Conservation (phyloP, 1,140 invertebrate species). For the Asobara japonica region DNA sequence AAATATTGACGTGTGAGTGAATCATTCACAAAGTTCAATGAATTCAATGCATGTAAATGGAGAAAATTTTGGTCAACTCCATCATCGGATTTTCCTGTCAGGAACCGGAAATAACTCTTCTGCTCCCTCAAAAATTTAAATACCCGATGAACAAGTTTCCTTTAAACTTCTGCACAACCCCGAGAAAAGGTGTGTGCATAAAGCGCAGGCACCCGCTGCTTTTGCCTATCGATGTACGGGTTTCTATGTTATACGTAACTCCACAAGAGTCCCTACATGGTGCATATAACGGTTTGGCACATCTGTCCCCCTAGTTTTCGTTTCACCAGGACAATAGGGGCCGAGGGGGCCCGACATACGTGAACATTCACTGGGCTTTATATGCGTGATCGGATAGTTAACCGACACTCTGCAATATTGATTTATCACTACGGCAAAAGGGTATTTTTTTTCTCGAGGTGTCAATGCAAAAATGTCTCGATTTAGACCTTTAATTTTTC, state of each 20-base stretch:
- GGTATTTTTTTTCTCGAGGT: too few species aligned
- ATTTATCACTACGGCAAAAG: conserved; percentile 5
- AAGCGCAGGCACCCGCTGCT: not conserved
- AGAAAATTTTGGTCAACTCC: not conserved
- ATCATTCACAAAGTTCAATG: not conserved
- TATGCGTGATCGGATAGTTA: conserved; percentile 8
- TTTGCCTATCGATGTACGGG: conserved; percentile 4
- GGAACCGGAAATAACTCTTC: not conserved
- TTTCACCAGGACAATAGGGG: not conserved
- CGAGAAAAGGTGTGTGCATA: not conserved
- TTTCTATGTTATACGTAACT: not conserved
- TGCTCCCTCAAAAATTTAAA: not conserved
- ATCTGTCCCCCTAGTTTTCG: conserved; percentile 12
- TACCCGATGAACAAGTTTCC: not conserved
- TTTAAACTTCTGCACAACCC: not conserved
- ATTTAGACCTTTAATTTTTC: too few species aligned
- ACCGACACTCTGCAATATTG: conserved; percentile 2
- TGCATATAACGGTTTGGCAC: conserved; percentile 6
- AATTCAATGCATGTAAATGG: not conserved
- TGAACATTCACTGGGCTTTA: conserved; percentile 14
- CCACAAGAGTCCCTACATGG: not conserved
- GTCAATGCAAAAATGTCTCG: not conserved
- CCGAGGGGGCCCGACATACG: not conserved
- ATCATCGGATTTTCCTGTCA: not conserved
- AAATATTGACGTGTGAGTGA: not conserved